Conservation (phyloP, 2,888 invertebrate species). For the Andrena haemorrhoa region DNA sequence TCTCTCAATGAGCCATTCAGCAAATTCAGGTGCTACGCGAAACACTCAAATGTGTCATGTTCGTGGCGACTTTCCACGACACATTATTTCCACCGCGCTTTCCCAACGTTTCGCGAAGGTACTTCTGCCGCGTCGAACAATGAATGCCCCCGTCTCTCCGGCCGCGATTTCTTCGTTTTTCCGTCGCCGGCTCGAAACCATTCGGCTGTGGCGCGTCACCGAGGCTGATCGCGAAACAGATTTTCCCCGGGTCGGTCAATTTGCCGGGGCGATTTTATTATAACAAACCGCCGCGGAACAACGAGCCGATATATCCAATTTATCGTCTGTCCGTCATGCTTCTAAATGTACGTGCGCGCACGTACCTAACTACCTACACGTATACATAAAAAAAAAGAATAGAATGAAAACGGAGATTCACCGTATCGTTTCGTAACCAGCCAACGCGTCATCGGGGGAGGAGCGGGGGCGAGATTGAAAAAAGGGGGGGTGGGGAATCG, state of each 20-base stretch:
- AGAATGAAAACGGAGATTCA: background rate
- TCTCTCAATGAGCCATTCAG: background rate
- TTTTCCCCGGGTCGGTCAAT: background rate
- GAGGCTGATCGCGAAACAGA: background rate
- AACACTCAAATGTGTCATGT: no score
- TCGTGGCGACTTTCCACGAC: background rate
- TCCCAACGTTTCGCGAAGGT: background rate
- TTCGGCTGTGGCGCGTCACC: background rate
- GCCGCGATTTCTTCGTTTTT: background rate
- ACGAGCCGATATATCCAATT: background rate
- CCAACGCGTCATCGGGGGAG: background rate
- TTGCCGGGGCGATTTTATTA: background rate
- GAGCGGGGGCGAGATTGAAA: background rate
- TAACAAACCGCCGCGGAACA: slow-evolving; percentile 11
- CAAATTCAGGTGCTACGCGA: no score
- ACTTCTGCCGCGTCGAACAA: background rate
- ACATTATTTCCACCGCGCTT: background rate
- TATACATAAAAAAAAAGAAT: background rate
- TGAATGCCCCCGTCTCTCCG: background rate
- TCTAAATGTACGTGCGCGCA: background rate
- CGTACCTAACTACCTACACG: no score
- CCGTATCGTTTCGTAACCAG: background rate
- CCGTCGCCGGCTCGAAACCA: background rate
- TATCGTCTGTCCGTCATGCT: background rate
- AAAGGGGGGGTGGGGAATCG: background rate